Base-by-base conservation (phyloP, 1,140 invertebrate species). In the Mycetomoellerius zeteki region DNA sequence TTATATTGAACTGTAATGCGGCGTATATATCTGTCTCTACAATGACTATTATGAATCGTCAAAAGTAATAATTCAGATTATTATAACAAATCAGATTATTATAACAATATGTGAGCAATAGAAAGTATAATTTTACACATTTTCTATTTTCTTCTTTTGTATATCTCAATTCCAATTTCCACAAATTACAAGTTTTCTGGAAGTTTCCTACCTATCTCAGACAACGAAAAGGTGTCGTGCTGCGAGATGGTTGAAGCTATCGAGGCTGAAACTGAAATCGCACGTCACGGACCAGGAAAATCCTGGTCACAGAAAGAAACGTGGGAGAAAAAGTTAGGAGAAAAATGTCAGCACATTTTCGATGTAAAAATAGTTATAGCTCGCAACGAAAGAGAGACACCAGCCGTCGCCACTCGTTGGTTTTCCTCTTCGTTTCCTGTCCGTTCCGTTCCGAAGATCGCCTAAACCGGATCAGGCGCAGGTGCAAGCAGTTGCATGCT, bases 401-500 rank as follows among this genome's bases (percentile, higher is more conserved):
- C 73, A 82, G 67, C 37, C 54, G 54, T 47, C 37, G 80, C 52
- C 54, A 47, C 19, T 60, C 52, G 52, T 60, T 43, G 21, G 14
- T 84, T 50, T 67, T 73, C 69, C n/a, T 82, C 80, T 82, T 50
- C 52, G 19, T 85, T 56, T 6, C 37, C 43, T 30, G 14, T 43
- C 67, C 47, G 3, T 87, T 58, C 43, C 54, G 27, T 33, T n/a
- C n/a, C 14, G 14, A 37, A 16, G 47, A 27, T 37, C 27, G 21
- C 47, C 93, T 95, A 96, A 27, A 96, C 95, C 5, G 95, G 94
- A 92, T 96, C 96, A 6, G 96, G 96, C 7, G 94, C 91, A 19
- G 95, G 94, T 7, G 96, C 95, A 52, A 96, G 94, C 21, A 96
- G 88, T 80, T 96, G 96, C 92, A 96, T 95, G 91, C 96, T 96